Evolutionary conservation across 2,113 vertebrate species (phyloP).

Genomic region (Colaptes auratus): DNA sequence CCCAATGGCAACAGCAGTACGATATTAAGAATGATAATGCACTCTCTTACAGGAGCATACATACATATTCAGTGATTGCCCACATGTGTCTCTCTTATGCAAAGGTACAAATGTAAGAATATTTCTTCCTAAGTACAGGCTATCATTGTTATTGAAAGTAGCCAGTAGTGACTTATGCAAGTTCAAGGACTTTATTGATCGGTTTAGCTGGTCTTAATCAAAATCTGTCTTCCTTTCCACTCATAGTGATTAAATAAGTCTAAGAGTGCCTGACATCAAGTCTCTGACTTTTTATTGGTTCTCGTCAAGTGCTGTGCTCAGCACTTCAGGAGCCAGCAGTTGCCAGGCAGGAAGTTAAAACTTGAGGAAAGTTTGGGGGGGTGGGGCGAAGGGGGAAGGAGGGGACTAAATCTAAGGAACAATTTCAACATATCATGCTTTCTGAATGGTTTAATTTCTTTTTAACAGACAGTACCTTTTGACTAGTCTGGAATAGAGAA

Average conservation of each 20-base stretch:
- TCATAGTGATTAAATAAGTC: constrained; percentile 90
- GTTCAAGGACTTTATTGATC: constrained; percentile 94
- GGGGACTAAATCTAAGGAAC: not conserved
- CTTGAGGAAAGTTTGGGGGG: not conserved
- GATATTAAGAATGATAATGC: not conserved
- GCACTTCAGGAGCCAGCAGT: constrained; percentile 67
- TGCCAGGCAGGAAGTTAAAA: constrained; percentile 34
- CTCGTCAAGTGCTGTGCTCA: constrained; percentile 71
- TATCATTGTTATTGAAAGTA: constrained; percentile 78
- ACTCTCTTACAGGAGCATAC: not conserved
- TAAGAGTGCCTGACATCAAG: constrained; percentile 77
- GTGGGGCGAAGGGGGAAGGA: no score
- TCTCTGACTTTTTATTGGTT: constrained; percentile 77
- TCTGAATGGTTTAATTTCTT: not conserved
- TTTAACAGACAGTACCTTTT: not conserved
- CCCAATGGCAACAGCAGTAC: not conserved
- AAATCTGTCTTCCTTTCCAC: constrained; percentile 83
- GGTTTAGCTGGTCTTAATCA: constrained; percentile 85
- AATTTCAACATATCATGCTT: not conserved
- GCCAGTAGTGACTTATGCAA: constrained; percentile 82
- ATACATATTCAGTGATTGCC: not conserved
- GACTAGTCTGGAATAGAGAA: not conserved
- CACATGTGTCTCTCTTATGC: not conserved
- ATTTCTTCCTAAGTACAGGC: constrained; percentile 65
- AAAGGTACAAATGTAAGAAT: constrained; percentile 30